phyloP scores from a whole-genome alignment of 2,113 vertebrate species.

The Passer montanus region DNA sequence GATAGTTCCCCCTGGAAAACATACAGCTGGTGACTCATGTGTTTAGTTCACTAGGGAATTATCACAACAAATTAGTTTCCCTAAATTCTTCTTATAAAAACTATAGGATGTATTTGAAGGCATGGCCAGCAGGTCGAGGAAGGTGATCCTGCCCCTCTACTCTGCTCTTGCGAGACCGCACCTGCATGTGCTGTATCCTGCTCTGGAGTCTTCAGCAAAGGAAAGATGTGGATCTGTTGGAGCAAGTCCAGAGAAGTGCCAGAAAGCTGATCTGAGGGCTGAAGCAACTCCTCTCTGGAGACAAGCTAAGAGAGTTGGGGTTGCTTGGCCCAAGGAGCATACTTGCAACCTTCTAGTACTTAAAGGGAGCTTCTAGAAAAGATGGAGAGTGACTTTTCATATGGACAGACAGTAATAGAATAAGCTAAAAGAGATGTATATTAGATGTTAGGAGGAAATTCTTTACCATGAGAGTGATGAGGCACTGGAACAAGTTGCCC shows the following conservation, averaged over 20 bases:
- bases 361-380: background rate
- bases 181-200: background rate
- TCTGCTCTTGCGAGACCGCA: background rate
- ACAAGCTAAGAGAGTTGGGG: background rate
- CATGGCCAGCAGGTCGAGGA: accelerated
- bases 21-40: background rate
- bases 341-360: background rate
- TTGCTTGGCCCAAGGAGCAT: accelerated
- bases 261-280: too few species aligned
- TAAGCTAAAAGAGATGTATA: background rate
- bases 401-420: background rate
- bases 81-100: background rate
- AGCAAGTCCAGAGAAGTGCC: background rate
- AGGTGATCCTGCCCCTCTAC: background rate
- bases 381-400: background rate
- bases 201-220: background rate
- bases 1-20: background rate
- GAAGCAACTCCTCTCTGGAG: background rate
- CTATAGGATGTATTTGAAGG: background rate
- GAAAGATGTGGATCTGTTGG: background rate
- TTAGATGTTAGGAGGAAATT: background rate
- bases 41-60: background rate
- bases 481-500: background rate
- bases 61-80: background rate
- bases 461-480: background rate